phyloP scores from a whole-genome alignment of 2,888 invertebrate species.

The Ornithoptera alexandrae region DNA sequence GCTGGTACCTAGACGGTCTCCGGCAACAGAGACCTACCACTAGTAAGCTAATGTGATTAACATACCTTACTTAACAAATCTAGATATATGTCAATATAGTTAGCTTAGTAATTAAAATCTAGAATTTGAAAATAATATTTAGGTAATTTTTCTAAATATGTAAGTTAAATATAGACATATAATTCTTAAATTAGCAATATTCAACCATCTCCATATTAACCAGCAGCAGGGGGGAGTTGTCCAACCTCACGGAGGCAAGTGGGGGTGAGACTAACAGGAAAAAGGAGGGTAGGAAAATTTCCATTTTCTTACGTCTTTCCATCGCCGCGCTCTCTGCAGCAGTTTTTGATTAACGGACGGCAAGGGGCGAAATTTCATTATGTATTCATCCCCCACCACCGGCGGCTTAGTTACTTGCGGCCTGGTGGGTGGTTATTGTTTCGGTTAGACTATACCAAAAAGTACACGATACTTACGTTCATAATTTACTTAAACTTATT shows the following conservation, averaged over 20 bases:
- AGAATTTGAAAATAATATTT: no score
- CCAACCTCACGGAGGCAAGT: slow-evolving; percentile 55
- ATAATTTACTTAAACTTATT: no score
- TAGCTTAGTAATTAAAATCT: no score
- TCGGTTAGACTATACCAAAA: slow-evolving; percentile 28
- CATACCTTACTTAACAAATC: no score
- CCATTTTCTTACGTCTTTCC: slow-evolving; percentile 78
- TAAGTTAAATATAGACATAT: no score
- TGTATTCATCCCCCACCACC: slow-evolving; percentile 66
- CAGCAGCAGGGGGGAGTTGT: slow-evolving; percentile 48
- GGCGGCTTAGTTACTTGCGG: slow-evolving; percentile 57
- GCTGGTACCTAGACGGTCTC: no score
- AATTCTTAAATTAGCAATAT: background rate
- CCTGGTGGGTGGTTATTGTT: slow-evolving; percentile 46
- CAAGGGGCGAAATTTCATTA: slow-evolving; percentile 75
- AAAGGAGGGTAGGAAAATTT: slow-evolving; percentile 80
- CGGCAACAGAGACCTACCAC: no score
- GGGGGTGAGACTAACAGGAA: slow-evolving; percentile 70
- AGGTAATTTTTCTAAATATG: no score
- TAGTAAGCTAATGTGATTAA: no score
- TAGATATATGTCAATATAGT: no score
- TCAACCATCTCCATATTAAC: slow-evolving; percentile 45
- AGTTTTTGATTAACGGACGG: slow-evolving; percentile 79
- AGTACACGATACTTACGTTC: background rate
- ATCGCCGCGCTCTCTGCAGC: slow-evolving; percentile 65